Percentiles rank a stretch among this genome's conserved stretches.
Conservation (phyloP, 2,113 vertebrate species). For the Melanocharis versteri region DNA sequence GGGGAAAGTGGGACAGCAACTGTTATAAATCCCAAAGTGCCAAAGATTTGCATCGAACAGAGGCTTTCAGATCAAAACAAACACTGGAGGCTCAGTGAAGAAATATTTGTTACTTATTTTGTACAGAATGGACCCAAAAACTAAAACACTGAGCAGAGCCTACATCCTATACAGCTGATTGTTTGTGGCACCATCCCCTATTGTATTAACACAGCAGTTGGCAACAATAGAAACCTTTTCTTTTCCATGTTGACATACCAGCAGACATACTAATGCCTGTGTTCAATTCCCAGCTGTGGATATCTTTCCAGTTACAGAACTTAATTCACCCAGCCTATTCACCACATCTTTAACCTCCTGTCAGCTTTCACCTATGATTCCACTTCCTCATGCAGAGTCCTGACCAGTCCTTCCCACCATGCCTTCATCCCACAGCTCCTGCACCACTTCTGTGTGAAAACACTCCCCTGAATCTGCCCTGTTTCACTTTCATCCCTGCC, state of each 20-base stretch:
- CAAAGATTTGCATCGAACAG: background rate
- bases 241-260: background rate
- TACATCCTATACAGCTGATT: background rate
- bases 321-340: background rate
- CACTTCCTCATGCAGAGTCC: background rate
- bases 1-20: background rate
- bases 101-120: background rate
- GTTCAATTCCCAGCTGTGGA: background rate
- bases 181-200: background rate
- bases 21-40: background rate
- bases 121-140: background rate
- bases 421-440: background rate
- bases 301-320: background rate
- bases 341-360: background rate
- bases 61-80: background rate
- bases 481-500: background rate
- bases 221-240: background rate
- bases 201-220: background rate
- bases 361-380: background rate
- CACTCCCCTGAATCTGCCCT: background rate
- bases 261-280: background rate
- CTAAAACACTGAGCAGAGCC: background rate
- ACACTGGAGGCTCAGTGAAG: background rate
- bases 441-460: background rate
- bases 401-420: background rate